Evolutionary conservation across 2,113 vertebrate species (phyloP).

Genomic region (Pipra filicauda): DNA sequence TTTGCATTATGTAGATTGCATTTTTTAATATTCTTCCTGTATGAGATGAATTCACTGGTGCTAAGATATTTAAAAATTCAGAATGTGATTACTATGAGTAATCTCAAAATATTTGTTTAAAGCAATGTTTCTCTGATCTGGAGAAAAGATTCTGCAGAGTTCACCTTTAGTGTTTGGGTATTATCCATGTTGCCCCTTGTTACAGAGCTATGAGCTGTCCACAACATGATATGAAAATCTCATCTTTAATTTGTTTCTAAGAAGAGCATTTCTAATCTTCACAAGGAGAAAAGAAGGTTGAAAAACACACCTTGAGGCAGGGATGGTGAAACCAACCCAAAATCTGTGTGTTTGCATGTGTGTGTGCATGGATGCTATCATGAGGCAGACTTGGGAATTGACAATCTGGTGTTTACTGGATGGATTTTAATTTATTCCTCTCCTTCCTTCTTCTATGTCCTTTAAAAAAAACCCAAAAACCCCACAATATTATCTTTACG

Average conservation of each 20-base stretch:
- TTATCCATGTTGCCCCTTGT: neutral
- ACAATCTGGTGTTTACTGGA: neutral
- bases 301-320: neutral
- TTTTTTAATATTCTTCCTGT: neutral
- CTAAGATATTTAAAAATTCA: neutral
- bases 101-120: neutral
- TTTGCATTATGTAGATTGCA: neutral
- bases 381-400: neutral
- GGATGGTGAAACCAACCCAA: neutral
- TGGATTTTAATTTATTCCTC: neutral
- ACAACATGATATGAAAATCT: neutral
- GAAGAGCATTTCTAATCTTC: neutral
- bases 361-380: accelerated
- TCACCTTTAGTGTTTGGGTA: neutral
- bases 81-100: neutral
- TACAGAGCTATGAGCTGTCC: neutral
- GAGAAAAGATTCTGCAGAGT: neutral
- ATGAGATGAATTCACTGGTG: neutral
- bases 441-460: neutral
- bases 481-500: neutral
- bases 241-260: neutral
- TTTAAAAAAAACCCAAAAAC: neutral
- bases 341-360: neutral
- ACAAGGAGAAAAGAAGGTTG: neutral
- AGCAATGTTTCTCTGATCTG: neutral